Conservation (phyloP, 1,140 invertebrate genomes). For the Grapholita molesta region DNA sequence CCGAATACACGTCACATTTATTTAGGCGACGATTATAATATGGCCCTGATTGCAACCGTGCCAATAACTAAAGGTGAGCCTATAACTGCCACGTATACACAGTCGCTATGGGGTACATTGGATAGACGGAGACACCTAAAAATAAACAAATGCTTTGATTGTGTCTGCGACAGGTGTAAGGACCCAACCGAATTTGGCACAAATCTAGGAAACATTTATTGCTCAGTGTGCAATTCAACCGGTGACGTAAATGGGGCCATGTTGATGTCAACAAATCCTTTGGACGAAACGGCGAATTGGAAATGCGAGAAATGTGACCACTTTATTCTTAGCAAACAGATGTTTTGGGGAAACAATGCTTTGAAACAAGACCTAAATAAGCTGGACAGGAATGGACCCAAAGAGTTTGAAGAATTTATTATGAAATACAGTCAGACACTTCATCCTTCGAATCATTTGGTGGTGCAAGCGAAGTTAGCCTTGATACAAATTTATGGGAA, state of each 20-base stretch:
- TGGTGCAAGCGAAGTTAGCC: constrained; percentile 83
- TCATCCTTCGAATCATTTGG: constrained; percentile 82
- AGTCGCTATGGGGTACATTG: constrained; percentile 82
- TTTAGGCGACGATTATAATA: constrained; percentile 74
- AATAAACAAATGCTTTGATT: constrained; percentile 82
- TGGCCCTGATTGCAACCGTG: constrained; percentile 79
- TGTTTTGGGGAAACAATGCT: constrained; percentile 79
- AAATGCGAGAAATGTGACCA: constrained; percentile 81
- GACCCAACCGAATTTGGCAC: constrained; percentile 83
- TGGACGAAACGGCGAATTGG: constrained; percentile 80
- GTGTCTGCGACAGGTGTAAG: constrained; percentile 80
- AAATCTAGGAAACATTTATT: constrained; percentile 81
- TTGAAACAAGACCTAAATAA: constrained; percentile 80
- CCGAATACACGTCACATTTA: constrained; percentile 83
- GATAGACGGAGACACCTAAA: constrained; percentile 80
- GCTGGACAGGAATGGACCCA: constrained; percentile 77
- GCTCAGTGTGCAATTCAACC: constrained; percentile 78
- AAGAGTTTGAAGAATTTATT: constrained; percentile 81
- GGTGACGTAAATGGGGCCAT: constrained; percentile 60
- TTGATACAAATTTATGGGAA: constrained; percentile 83
- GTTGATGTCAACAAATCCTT: constrained; percentile 79
- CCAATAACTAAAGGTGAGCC: constrained; percentile 82
- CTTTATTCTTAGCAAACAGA: constrained; percentile 76
- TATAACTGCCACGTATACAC: constrained; percentile 83
- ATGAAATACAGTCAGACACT: constrained; percentile 79